Base-by-base conservation (phyloP, 2,888 invertebrate genomes). In the Diarsia rubi region DNA sequence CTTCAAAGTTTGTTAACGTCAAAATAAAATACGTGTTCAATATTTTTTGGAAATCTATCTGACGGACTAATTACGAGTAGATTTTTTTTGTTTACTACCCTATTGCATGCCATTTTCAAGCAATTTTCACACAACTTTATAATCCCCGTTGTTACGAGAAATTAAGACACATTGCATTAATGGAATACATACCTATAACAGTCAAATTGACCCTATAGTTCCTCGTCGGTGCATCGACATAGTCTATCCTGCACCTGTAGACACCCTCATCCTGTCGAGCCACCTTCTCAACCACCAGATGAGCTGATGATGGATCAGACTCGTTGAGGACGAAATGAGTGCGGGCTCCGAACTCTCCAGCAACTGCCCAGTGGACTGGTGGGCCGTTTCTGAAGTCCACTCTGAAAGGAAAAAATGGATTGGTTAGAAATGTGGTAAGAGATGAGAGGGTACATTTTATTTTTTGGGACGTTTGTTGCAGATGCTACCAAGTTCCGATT, bases 191-290 rank as follows among this genome's bases (percentile, higher is more conserved):
- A 99, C 99, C 98, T 91, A 99, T 98, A 92, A 99, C 97, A 87
- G 98, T 98, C 87, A 99, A 97, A 92, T 98, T 98, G 90, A 98
- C 98, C 90, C 97, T 97, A 90, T 98, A 98, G 94, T 99, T 99
- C 89, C 98, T 97, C 0, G 99, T 99, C 0, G 99, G 99, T 0
- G 98, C 98, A 93, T 98, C 98, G 79, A 98, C 97, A 91, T 98
- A 99, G 96, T 99, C 99, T 84, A 99, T 98, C 86, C 99, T 97
- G 93, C 99, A 99, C 75, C 99, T 97, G 93, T 98, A 99, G 59
- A 98, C 95, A 5, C 99, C 99, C 88, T 98, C 98, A 89, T 99
- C 99, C 44, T 97, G 97, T 62, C 97, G 93, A 74, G 97, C 97
- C 76, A 98, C 98, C 88, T 97, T 97, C 90, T 97, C 97, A 85